A percentile compares a stretch with the other conserved stretches of the same genome.
Evolutionary conservation across 2,888 invertebrate species (phyloP).

Genomic region (Acanthosepion lycidas): DNA sequence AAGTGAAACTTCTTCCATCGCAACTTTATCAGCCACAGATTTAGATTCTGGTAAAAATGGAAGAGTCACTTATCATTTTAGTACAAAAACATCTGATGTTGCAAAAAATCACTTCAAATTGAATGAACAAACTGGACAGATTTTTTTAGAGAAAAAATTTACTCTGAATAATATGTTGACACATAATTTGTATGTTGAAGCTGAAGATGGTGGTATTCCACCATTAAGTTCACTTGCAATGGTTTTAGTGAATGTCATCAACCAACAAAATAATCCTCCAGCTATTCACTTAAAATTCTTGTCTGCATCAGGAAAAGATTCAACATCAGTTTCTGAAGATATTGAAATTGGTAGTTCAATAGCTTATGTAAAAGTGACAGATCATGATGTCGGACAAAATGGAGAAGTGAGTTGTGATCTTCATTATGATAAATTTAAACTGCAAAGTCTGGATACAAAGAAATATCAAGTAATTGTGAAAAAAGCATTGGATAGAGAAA

Average conservation of each 20-base stretch:
- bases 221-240: background rate
- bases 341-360: background rate
- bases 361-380: background rate
- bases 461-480: slow-evolving; percentile 33
- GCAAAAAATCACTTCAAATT: background rate
- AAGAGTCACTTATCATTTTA: slow-evolving; percentile 1
- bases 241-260: background rate
- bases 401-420: background rate
- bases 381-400: background rate
- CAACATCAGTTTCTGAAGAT: background rate
- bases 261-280: background rate
- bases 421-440: background rate
- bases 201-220: background rate
- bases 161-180: background rate
- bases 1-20: slow-evolving; percentile 8
- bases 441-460: background rate
- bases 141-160: background rate
- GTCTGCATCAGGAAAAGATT: background rate
- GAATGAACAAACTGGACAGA: background rate
- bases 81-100: slow-evolving; percentile 18
- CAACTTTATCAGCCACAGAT: slow-evolving; percentile 21
- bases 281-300: background rate
- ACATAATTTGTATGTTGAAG: background rate
- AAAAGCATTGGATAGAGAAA: slow-evolving; percentile 23
- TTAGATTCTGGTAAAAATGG: slow-evolving; percentile 1